These are phyloP conservation scores for Oreochromis niloticus DNA, from an alignment of 2,113 vertebrate species.

Conservation along the genomic window DNA sequence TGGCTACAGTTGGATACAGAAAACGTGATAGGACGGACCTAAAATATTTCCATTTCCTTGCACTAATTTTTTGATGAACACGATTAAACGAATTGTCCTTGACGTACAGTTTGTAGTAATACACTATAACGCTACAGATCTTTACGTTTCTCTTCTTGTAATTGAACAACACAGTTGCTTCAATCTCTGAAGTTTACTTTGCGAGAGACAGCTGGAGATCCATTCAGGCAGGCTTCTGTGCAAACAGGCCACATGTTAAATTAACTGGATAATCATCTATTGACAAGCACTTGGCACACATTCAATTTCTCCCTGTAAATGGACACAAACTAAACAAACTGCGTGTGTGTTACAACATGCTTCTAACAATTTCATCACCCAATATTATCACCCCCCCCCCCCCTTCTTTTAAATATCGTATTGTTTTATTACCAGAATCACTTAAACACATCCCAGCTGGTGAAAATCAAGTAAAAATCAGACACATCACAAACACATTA, in stretches of 20 bases:
- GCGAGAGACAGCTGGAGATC: conserved; percentile 10
- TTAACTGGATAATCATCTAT: conserved; percentile 30
- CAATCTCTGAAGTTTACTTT: neutral
- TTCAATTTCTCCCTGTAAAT: conserved; percentile 24
- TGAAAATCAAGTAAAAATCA: neutral
- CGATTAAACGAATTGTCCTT: neutral
- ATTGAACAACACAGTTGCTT: neutral
- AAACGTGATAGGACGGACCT: neutral
- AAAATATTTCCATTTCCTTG: neutral
- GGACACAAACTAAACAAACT: neutral
- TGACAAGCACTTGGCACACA: conserved; percentile 32
- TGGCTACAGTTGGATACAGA: neutral
- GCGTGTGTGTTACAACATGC: neutral
- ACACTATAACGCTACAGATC: neutral
- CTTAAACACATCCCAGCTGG: neutral
- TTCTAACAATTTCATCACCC: neutral
- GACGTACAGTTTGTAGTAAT: neutral
- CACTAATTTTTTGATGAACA: neutral
- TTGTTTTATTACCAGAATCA: neutral
- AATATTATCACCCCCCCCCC: neutral
- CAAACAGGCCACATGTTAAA: conserved; percentile 42
- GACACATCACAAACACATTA: neutral
- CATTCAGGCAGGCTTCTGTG: conserved; percentile 12
- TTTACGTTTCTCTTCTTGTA: neutral
- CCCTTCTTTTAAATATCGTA: neutral